These are phyloP conservation scores for Acomys russatus DNA, from an alignment of 2,797 vertebrate genomes.

Conservation along the genomic window DNA sequence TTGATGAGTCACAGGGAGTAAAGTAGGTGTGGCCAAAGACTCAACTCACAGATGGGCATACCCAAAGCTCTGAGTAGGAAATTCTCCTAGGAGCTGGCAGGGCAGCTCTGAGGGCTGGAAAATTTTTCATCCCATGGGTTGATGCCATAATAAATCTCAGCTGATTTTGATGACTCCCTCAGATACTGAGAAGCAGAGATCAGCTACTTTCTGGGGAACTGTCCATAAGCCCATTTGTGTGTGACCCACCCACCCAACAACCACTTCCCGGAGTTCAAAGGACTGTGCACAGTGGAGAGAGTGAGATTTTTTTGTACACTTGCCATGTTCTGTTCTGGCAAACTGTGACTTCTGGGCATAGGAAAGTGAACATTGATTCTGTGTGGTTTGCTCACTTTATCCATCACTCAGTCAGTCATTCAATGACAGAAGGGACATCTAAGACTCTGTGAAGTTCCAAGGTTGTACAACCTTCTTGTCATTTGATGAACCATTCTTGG, in stretches of 20 bases:
- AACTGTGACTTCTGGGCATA: not conserved
- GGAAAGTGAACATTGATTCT: not conserved
- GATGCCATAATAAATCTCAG: too few species aligned
- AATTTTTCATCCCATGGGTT: too few species aligned
- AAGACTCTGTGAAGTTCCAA: not conserved
- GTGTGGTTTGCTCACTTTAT: not conserved
- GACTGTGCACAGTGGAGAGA: fast-evolving
- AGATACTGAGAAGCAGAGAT: not conserved
- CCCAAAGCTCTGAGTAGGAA: not conserved
- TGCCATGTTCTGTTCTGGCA: not conserved
- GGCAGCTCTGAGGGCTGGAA: too few species aligned
- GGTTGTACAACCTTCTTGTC: not conserved
- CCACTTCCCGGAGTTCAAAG: not conserved
- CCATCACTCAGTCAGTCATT: not conserved
- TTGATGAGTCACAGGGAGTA: not conserved
- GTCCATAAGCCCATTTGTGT: not conserved
- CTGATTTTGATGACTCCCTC: too few species aligned
- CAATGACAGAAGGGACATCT: not conserved
- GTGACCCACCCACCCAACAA: not conserved
- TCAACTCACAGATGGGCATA: not conserved
- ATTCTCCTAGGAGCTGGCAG: not conserved
- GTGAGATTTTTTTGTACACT: too few species aligned
- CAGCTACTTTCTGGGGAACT: not conserved
- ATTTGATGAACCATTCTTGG: too few species aligned
- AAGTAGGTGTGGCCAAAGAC: not conserved